Evolutionary conservation across 2,113 vertebrate genomes (phyloP).

Genomic region (Nerophis lumbriciformis): DNA sequence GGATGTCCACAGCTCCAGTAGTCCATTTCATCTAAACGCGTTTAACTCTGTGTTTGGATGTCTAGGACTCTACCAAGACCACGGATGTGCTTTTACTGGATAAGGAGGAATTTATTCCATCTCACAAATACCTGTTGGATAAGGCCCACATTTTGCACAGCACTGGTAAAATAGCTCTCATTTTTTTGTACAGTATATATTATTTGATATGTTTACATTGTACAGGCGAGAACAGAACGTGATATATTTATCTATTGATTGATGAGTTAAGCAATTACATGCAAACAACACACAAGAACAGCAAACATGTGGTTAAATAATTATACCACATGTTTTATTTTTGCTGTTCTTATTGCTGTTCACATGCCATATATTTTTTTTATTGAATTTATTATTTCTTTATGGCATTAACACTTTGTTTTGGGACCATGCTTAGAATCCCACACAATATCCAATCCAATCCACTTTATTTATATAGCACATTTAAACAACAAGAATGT

Average conservation of each 20-base stretch:
- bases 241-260: neutral
- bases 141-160: slow-evolving; percentile 75
- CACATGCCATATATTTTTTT: too few species aligned
- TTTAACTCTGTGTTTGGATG: slow-evolving; percentile 20
- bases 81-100: slow-evolving; percentile 80
- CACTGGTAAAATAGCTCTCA: slow-evolving; percentile 69
- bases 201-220: neutral
- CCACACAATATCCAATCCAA: too few species aligned
- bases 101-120: slow-evolving; percentile 85
- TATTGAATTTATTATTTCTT: too few species aligned
- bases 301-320: neutral
- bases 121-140: slow-evolving; percentile 85
- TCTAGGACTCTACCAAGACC: slow-evolving; percentile 75
- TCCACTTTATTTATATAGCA: too few species aligned
- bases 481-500: too few species aligned
- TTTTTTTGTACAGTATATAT: neutral
- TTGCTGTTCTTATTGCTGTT: too few species aligned
- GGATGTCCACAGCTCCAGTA: slow-evolving; percentile 36
- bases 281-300: neutral
- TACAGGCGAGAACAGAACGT: neutral
- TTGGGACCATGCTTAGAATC: too few species aligned
- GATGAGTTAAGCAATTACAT: too few species aligned
- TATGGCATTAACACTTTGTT: too few species aligned
- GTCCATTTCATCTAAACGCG: slow-evolving; percentile 44
- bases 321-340: too few species aligned